Evolutionary conservation across 2,113 vertebrate species (phyloP), one percentile per base, ranked within the genome.

Genomic region (Megaleporinus macrocephalus): DNA sequence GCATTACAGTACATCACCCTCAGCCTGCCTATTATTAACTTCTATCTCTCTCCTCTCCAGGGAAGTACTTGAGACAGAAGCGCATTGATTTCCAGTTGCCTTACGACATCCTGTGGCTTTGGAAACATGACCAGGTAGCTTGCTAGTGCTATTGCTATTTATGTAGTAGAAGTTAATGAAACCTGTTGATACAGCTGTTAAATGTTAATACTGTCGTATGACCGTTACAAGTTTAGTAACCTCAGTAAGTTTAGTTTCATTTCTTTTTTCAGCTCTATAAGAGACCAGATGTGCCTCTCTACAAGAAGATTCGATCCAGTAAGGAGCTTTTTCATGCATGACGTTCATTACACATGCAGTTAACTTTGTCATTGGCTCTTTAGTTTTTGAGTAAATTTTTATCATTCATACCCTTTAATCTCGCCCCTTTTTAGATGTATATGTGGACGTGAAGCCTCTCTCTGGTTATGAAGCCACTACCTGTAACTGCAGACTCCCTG

Each of bases 261-360:
- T 85, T 1, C 81, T 66, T n/a, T 91, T 93, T 90, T 69, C 84
- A 99, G 98, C 91, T 99, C 20, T 95, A 99, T 90, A 99, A 99
- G 92, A 98, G 98, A 92, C 98, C 98, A 65, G 98, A 99, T 90
- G 98, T 99, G 84, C 98, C 98, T 20, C 95, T 99, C 55, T 99
- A 99, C 91, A 99, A 99, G 95, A 99, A 99, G 92, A 97, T 99
- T 78, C 94, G 97, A 94, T 99, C 97, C 84, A 99, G 98, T 99
- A 92, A 98, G 97, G 95, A 89, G 83, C 36, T 83, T 72, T 73
- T 36, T 20, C 12, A 33, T 30, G 20, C 0, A 10, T 65, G 3
- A 12, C 65, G 44, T 70, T 41, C 66, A 70, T 5, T 68, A 22
- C 36, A 68, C 41, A 68, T 68, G 18, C 36, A 13, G 5, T 55